These are phyloP conservation scores for Xanthostigma xanthostigma DNA, from an alignment of 2,888 invertebrate genomes.

Conservation along the genomic window DNA sequence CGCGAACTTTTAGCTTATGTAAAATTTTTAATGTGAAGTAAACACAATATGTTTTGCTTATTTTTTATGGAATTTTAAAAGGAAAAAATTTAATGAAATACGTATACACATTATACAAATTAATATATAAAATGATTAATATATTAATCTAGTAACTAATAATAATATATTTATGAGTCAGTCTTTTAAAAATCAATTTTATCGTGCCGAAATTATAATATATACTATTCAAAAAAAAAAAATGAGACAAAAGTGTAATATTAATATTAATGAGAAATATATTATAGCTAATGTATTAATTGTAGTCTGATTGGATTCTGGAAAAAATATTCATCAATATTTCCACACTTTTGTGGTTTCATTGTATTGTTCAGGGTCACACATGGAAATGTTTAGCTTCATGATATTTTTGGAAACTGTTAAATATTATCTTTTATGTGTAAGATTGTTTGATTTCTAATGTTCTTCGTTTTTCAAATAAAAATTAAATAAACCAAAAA, in stretches of 20 bases:
- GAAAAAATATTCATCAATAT: slow-evolving; percentile 19
- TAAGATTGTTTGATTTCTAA: slow-evolving; percentile 32
- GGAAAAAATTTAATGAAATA: not conserved
- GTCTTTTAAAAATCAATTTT: slow-evolving; percentile 16
- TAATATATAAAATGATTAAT: not conserved
- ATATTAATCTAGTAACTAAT: too few relatives aligned
- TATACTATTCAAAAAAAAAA: slow-evolving; percentile 10
- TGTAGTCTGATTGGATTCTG: slow-evolving; percentile 11
- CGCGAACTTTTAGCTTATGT: too few relatives aligned
- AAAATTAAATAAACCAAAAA: slow-evolving; percentile 20
- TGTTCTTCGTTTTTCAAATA: slow-evolving; percentile 32
- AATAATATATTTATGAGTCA: slow-evolving; percentile 13
- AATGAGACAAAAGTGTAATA: slow-evolving; percentile 11
- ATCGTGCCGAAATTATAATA: slow-evolving; percentile 16
- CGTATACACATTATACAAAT: not conserved
- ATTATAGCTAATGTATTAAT: slow-evolving; percentile 7
- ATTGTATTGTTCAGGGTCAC: slow-evolving; percentile 34
- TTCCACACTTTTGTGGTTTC: slow-evolving; percentile 21
- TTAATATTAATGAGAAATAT: slow-evolving; percentile 14
- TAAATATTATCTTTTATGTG: slow-evolving; percentile 30
- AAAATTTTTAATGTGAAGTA: too few relatives aligned
- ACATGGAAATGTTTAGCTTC: slow-evolving; percentile 37
- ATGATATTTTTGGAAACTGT: slow-evolving; percentile 31
- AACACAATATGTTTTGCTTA: too few relatives aligned
- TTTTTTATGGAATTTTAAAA: not conserved